A percentile compares a stretch with the other conserved stretches of the same genome.
These are phyloP conservation scores for Drosophila limbata DNA, from an alignment of 2,888 invertebrate genomes.

Conservation along the genomic window DNA sequence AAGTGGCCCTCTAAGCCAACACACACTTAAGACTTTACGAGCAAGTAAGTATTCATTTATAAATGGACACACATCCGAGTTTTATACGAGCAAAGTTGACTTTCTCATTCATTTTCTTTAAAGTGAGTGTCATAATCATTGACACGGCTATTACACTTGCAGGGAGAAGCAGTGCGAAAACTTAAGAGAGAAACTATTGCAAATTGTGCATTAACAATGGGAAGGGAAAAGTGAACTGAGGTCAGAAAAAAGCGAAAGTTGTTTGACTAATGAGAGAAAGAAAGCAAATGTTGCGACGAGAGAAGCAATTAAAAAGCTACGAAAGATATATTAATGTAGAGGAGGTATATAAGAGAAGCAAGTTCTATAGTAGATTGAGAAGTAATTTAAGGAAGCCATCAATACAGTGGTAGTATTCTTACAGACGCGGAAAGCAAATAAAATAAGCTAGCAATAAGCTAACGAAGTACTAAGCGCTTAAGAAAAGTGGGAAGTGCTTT, in stretches of 20 bases:
- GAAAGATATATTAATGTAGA: no score
- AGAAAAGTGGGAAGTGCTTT: neutral
- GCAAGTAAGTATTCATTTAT: conserved; percentile 6
- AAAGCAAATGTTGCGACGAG: neutral
- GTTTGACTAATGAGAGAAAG: neutral
- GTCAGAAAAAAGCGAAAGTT: neutral
- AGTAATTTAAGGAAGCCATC: neutral
- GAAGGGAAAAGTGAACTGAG: neutral
- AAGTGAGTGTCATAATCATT: conserved; percentile 14
- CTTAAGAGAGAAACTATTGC: neutral
- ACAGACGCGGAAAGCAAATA: neutral
- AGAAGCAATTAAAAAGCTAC: neutral
- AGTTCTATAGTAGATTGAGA: neutral
- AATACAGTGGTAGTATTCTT: neutral
- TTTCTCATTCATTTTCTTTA: conserved; percentile 3
- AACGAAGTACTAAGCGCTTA: neutral
- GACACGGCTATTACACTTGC: conserved; percentile 3
- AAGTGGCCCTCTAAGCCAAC: conserved; percentile 1
- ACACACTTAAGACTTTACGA: neutral
- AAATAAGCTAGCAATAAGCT: neutral
- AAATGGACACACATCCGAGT: neutral
- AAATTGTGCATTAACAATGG: neutral
- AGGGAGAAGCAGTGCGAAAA: neutral
- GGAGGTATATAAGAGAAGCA: neutral
- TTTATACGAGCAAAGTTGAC: neutral